Evolutionary conservation across 2,797 vertebrate species (phyloP).

Genomic region (Diglossa cyanea): DNA sequence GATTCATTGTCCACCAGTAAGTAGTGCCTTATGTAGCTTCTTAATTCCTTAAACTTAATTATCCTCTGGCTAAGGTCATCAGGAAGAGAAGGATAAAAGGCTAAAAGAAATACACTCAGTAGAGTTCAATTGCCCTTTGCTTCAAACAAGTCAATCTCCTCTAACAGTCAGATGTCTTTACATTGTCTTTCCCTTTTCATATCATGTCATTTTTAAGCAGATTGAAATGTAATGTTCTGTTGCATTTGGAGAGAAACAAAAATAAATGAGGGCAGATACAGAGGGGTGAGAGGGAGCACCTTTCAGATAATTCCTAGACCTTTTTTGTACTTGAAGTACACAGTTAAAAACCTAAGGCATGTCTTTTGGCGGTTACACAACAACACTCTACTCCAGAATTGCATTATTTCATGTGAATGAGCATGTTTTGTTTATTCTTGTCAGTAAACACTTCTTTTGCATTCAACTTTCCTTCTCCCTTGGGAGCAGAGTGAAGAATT

Average conservation of each 20-base stretch:
- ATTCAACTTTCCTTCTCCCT: constrained; percentile 34
- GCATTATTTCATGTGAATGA: constrained; percentile 62
- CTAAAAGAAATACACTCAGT: neutral
- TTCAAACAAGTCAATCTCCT: neutral
- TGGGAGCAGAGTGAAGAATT: constrained; percentile 35
- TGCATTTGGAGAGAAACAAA: neutral
- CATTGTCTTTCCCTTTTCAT: neutral
- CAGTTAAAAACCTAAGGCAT: neutral
- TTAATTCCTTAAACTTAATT: neutral
- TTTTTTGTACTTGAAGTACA: neutral
- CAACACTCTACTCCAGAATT: constrained; percentile 10
- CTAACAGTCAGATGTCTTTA: neutral
- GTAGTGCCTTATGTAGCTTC: neutral
- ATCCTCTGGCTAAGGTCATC: neutral
- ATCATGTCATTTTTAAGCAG: neutral
- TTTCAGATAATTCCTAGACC: neutral
- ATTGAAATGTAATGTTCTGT: neutral
- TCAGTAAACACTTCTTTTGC: constrained; percentile 61
- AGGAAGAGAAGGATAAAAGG: neutral
- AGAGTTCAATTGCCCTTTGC: neutral
- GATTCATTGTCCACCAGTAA: neutral
- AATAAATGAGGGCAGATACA: neutral
- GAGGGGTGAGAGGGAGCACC: neutral
- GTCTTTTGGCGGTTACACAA: constrained; percentile 41
- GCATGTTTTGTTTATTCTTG: constrained; percentile 64